phyloP scores from a whole-genome alignment of 2,113 vertebrate genomes.

The Corythoichthys haematopterus region DNA sequence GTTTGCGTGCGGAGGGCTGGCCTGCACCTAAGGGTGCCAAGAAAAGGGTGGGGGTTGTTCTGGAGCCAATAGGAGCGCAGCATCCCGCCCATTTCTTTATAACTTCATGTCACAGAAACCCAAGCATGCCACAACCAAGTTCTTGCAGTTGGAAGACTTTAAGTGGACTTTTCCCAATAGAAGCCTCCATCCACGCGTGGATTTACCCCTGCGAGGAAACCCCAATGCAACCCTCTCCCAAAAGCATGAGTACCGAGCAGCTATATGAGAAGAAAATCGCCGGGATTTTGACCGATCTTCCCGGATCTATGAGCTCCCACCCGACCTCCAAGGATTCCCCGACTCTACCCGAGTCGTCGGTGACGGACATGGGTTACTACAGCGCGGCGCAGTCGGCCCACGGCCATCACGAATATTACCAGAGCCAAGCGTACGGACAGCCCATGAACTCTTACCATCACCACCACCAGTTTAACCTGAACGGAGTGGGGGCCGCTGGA shows the following conservation, averaged over 20 bases:
- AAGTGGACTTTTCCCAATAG: conserved; percentile 46
- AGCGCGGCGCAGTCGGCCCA: conserved; percentile 71
- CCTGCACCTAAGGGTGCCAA: conserved; percentile 69
- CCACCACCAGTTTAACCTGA: conserved; percentile 91
- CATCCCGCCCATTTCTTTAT: conserved; percentile 80
- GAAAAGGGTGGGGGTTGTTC: conserved; percentile 35
- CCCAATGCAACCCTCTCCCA: conserved; percentile 13
- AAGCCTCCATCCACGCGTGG: conserved; percentile 45
- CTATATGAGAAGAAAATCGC: conserved; percentile 93
- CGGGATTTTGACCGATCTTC: conserved; percentile 90
- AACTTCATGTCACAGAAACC: conserved; percentile 82
- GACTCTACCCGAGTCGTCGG: conserved; percentile 90
- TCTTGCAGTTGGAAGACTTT: conserved; percentile 56
- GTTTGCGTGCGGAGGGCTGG: conserved; percentile 37
- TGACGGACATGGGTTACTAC: conserved; percentile 96
- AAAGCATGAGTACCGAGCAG: conserved; percentile 82
- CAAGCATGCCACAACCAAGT: conserved; percentile 64
- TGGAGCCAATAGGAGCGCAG: conserved; percentile 85
- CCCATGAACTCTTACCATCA: conserved; percentile 85
- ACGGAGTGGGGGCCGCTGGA: conserved; percentile 79
- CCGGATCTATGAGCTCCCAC: conserved; percentile 92
- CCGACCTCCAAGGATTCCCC: conserved; percentile 94
- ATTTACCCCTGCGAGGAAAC: conserved; percentile 35
- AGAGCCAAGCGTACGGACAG: conserved; percentile 80
- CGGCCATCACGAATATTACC: conserved; percentile 88